phyloP scores from a whole-genome alignment of 2,797 vertebrate species.

The Pantherophis alleghaniensis region DNA sequence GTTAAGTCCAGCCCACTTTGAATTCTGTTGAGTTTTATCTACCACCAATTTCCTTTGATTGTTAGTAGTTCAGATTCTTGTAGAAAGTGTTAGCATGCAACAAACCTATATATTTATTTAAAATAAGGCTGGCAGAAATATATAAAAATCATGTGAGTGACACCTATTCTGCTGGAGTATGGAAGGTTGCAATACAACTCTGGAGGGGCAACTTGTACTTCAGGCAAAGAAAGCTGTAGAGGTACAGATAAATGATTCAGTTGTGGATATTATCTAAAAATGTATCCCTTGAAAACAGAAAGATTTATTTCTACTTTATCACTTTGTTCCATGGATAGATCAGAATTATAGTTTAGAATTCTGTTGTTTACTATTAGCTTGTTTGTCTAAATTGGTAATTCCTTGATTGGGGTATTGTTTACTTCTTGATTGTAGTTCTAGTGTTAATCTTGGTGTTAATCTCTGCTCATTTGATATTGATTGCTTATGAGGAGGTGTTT shows the following conservation, averaged over 20 bases:
- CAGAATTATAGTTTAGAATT: neutral
- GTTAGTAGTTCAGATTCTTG: neutral
- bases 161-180: neutral
- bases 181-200: neutral
- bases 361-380: neutral
- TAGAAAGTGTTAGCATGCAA: neutral
- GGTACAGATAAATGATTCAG: neutral
- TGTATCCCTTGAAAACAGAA: neutral
- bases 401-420: neutral
- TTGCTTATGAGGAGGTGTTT: neutral
- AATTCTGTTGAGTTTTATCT: neutral
- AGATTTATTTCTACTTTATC: neutral
- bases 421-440: neutral
- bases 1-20: neutral
- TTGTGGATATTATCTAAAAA: neutral
- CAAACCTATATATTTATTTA: neutral
- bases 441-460: neutral
- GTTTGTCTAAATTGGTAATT: neutral
- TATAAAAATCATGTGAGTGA: no score
- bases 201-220: neutral
- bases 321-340: neutral
- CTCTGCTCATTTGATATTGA: neutral
- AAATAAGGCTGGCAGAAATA: neutral
- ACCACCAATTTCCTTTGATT: neutral
- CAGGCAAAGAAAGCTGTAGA: neutral